Conservation (phyloP, 2,888 invertebrate species). For the Acleris literana region DNA sequence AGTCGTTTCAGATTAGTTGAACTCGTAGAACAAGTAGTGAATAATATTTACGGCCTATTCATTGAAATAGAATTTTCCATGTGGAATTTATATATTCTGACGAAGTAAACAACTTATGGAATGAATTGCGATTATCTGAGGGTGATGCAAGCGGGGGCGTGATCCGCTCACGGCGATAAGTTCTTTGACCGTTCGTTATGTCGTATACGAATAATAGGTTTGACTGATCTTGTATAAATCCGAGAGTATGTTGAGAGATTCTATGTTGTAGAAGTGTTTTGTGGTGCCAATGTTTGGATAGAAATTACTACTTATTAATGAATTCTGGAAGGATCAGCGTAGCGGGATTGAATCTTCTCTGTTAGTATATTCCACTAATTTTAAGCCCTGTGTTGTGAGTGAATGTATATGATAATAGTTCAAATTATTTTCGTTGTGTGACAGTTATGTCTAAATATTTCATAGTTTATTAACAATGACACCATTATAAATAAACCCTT, state of each 20-base stretch:
- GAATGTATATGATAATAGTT: conserved; percentile 8
- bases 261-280: conserved; percentile 14
- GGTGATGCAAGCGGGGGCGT: background rate
- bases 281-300: conserved; percentile 6
- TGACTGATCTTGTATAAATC: conserved; percentile 14
- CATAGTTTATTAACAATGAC: too few relatives aligned
- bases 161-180: background rate
- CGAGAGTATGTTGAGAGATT: conserved; percentile 4
- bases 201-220: background rate
- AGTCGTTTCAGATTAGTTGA: background rate
- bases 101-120: conserved; percentile 7
- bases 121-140: conserved; percentile 11
- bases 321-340: conserved; percentile 17
- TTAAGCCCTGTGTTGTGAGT: conserved; percentile 39
- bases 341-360: conserved; percentile 37
- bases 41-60: conserved; percentile 19
- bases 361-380: conserved; percentile 48
- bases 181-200: background rate
- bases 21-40: background rate
- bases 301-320: conserved; percentile 1
- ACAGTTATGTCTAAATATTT: conserved; percentile 12
- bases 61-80: conserved; percentile 17
- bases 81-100: conserved; percentile 1
- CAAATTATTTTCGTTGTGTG: conserved; percentile 3
- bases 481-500: too few relatives aligned